phyloP scores from a whole-genome alignment of 2,888 invertebrate species.

The Acleris emargana region DNA sequence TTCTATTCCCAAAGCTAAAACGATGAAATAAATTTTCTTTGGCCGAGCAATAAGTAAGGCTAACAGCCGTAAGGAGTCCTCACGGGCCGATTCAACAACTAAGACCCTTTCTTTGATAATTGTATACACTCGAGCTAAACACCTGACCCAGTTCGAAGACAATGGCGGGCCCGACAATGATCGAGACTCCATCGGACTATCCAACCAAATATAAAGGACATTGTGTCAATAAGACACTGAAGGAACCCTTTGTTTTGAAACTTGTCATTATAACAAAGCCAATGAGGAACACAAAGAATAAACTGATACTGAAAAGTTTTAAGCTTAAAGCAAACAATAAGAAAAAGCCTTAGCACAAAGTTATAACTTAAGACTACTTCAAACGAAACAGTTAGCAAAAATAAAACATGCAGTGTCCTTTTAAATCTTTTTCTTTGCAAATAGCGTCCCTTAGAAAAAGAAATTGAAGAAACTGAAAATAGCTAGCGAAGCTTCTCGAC shows the following conservation, averaged over 20 bases:
- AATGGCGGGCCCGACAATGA: neutral
- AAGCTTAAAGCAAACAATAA: neutral
- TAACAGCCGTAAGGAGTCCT: neutral
- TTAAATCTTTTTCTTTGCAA: slow-evolving; percentile 21
- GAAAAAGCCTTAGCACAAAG: too few species aligned
- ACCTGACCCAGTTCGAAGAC: too few species aligned
- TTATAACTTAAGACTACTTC: too few species aligned
- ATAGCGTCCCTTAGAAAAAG: neutral
- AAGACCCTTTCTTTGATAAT: neutral
- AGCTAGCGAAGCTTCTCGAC: slow-evolving; percentile 45
- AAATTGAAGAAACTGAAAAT: slow-evolving; percentile 37
- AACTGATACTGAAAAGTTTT: slow-evolving; percentile 1
- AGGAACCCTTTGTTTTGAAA: too few species aligned
- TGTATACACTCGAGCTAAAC: neutral
- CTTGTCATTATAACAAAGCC: too few species aligned
- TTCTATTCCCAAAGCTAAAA: neutral
- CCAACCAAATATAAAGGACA: neutral
- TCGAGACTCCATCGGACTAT: neutral
- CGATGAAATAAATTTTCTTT: neutral
- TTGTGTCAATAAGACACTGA: neutral
- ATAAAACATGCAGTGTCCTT: neutral
- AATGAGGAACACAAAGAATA: neutral
- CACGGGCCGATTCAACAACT: too few species aligned
- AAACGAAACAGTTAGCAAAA: neutral
- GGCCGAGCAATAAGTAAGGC: neutral